A percentile compares a stretch with the other conserved stretches of the same genome.
Conservation (phyloP, 2,888 invertebrate genomes). For the Lysandra coridon region DNA sequence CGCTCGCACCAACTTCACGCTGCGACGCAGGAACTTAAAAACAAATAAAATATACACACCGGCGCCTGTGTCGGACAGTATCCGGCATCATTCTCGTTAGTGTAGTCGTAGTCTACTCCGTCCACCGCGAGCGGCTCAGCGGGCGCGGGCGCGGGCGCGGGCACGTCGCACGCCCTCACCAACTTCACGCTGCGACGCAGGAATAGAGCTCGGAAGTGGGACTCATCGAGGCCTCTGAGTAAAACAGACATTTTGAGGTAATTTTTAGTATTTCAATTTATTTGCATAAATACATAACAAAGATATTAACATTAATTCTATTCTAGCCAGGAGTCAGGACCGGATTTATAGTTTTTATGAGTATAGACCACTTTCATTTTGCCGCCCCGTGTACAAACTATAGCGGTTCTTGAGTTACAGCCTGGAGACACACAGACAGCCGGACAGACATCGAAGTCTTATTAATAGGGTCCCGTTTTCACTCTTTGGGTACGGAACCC, state of each 20-base stretch:
- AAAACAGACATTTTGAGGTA: not conserved
- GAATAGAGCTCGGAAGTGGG: constrained; percentile 70
- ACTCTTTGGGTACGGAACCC: too few relatives aligned
- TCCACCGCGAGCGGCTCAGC: constrained; percentile 58
- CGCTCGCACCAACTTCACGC: constrained; percentile 56
- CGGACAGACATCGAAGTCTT: too few relatives aligned
- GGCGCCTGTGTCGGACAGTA: constrained; percentile 66
- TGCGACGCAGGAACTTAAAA: constrained; percentile 39
- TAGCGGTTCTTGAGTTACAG: too few relatives aligned
- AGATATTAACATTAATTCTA: too few relatives aligned
- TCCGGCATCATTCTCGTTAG: constrained; percentile 75
- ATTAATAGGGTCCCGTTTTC: too few relatives aligned
- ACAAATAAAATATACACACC: constrained; percentile 47
- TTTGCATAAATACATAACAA: too few relatives aligned
- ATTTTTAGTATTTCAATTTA: too few relatives aligned
- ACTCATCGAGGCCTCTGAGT: constrained; percentile 68
- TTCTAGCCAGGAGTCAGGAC: too few relatives aligned
- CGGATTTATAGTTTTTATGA: too few relatives aligned
- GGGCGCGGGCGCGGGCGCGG: constrained; percentile 33
- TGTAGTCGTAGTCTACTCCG: constrained; percentile 68
- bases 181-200: constrained; percentile 61
- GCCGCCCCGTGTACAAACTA: too few relatives aligned
- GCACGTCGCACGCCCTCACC: constrained; percentile 46
- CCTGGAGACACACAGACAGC: too few relatives aligned
- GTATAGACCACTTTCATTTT: too few relatives aligned